Conservation (phyloP, 2,888 invertebrate species). For the Agrypnus murinus region DNA sequence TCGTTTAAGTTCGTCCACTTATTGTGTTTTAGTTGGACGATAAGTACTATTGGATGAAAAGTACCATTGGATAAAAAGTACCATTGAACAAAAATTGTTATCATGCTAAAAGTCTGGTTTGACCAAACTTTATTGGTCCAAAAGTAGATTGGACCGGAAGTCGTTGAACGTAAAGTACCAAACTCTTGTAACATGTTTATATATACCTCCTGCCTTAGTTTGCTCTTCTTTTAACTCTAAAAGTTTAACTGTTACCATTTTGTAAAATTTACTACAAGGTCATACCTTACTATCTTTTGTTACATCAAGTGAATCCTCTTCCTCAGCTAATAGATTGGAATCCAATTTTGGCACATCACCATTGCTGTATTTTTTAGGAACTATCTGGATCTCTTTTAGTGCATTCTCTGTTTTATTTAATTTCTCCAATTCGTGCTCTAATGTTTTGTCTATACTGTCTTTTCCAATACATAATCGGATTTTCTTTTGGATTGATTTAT, state of each 20-base stretch:
- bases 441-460: background rate
- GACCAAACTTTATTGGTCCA: too few relatives aligned
- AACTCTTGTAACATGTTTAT: too few relatives aligned
- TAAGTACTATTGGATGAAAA: too few relatives aligned
- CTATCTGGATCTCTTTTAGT: background rate
- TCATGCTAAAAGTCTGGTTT: too few relatives aligned
- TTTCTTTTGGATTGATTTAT: constrained; percentile 33
- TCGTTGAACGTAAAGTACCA: too few relatives aligned
- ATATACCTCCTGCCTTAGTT: background rate
- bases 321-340: background rate
- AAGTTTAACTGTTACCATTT: background rate
- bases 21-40: too few relatives aligned
- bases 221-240: background rate
- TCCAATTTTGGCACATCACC: background rate
- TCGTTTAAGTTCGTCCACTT: too few relatives aligned
- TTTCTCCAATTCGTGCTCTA: constrained; percentile 21
- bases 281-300: constrained; percentile 22
- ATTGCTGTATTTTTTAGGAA: too few relatives aligned
- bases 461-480: constrained; percentile 1
- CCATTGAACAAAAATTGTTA: too few relatives aligned
- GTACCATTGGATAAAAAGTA: too few relatives aligned
- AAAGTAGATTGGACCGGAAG: too few relatives aligned
- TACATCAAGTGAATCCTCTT: background rate
- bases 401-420: constrained; percentile 1
- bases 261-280: background rate